phyloP scores from a whole-genome alignment of 1,140 invertebrate species.

The Polypedilum vanderplanki region DNA sequence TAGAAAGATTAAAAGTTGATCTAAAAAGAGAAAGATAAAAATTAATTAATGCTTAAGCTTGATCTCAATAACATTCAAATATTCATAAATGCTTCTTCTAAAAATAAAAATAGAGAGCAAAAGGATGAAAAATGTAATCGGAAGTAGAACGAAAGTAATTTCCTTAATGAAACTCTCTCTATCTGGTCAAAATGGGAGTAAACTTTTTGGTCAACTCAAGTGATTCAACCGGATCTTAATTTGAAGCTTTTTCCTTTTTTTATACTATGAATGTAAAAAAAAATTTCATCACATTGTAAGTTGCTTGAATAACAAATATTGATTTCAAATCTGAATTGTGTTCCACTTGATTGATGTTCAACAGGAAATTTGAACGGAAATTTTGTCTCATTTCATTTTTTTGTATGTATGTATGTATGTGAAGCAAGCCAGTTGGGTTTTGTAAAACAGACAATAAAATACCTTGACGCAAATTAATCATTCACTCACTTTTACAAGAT shows the following conservation, averaged over 20 bases:
- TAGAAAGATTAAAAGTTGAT: neutral
- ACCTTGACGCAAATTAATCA: neutral
- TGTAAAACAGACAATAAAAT: neutral
- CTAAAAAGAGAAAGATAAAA: neutral
- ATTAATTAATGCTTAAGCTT: neutral
- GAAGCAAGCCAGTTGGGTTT: neutral
- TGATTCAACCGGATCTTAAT: neutral
- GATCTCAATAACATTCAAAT: neutral
- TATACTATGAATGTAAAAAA: neutral
- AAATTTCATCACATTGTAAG: too few species aligned
- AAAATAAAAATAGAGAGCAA: too few species aligned
- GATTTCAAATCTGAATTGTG: neutral
- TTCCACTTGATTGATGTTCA: constrained; percentile 8
- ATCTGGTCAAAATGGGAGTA: constrained; percentile 25
- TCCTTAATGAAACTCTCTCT: constrained; percentile 3
- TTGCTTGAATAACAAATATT: constrained; percentile 1
- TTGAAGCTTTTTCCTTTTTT: neutral
- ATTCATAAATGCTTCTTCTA: neutral
- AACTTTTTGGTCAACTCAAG: neutral
- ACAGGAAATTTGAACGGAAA: constrained; percentile 27
- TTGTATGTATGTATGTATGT: too few species aligned
- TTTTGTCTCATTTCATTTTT: constrained; percentile 21
- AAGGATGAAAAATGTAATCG: constrained; percentile 2
- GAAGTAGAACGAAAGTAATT: constrained; percentile 19
- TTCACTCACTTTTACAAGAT: neutral